Percentiles rank a stretch among this genome's conserved stretches.
These are phyloP conservation scores for Heteromyza rotundicornis DNA, from an alignment of 2,888 invertebrate genomes.

Conservation along the genomic window DNA sequence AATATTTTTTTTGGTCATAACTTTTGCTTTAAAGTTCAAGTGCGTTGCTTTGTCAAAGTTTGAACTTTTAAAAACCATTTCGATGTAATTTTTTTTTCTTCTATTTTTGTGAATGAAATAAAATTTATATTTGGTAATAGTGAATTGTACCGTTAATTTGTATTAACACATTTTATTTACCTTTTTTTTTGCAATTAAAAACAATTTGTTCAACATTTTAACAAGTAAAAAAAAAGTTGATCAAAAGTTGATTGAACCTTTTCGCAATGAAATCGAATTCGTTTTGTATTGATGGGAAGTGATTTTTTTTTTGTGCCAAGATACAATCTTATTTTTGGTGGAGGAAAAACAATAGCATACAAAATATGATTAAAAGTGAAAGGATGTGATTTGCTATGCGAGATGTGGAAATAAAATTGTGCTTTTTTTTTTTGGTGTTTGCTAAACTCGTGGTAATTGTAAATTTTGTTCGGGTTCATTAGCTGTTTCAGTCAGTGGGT, in stretches of 20 bases:
- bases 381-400: not conserved
- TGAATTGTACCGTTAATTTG: slow-evolving; percentile 1
- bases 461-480: too few species aligned
- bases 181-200: too few species aligned
- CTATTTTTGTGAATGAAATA: too few species aligned
- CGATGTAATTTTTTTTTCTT: not conserved
- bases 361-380: not conserved
- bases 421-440: too few species aligned
- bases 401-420: too few species aligned
- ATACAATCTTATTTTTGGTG: not conserved
- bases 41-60: not conserved
- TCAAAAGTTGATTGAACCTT: not conserved
- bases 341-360: not conserved
- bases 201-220: not conserved
- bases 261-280: not conserved
- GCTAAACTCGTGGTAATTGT: too few species aligned
- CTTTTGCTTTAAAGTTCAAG: not conserved
- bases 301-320: not conserved
- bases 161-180: not conserved
- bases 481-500: not conserved
- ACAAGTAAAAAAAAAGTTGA: not conserved
- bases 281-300: too few species aligned
- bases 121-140: not conserved
- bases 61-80: slow-evolving; percentile 2
- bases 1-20: not conserved